Evolutionary conservation across 2,113 vertebrate genomes (phyloP), one percentile per base, ranked within the genome.

Genomic region (Brienomyrus brachyistius): DNA sequence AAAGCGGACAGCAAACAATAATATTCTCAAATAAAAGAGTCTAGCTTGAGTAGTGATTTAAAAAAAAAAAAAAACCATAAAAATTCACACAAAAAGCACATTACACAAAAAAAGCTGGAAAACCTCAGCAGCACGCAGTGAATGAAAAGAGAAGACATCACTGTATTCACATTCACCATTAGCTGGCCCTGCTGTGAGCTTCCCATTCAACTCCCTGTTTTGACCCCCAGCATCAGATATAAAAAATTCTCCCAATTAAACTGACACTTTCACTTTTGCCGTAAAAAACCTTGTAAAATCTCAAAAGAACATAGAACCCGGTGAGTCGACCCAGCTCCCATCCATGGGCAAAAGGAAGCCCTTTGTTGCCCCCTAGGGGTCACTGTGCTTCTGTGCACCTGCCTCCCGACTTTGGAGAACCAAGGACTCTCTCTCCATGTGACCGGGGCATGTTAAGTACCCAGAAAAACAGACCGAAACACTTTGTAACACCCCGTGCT

Each of bases 291-390:
- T 23, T 8, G 1, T 11, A 27, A n/a, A 10, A 62, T 21, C 2
- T 47, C 31, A 48, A 27, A 62, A 35, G 87, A 45, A 66, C 56
- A 48, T 9, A 86, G 45, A 86, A 6, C 40, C 56, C 2, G 23
- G 19, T 6, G 11, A 80, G 35, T 21, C 19, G 47, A 54, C 1
- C 19, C 5, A 19, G 52, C 3, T 47, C 56, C 48, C 77, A 92
- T 99, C 98, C 98, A 97, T 93, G 99, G 95, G 91, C 99, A 99
- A 54, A 95, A 98, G 98, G 87, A 99, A 99, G 94, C 99, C 99
- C 93, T 99, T 98, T 88, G 99, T 96, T 0, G 98, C 98, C 94
- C 99, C 98, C n/a, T 98, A 95, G 0, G 98, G 98, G 89, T 99
- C 98, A 80, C 74, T 0, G 98, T 99, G 35, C 13, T 98, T 99